phyloP scores from a whole-genome alignment of 2,797 vertebrate genomes.

The Neopelma chrysocephalum region DNA sequence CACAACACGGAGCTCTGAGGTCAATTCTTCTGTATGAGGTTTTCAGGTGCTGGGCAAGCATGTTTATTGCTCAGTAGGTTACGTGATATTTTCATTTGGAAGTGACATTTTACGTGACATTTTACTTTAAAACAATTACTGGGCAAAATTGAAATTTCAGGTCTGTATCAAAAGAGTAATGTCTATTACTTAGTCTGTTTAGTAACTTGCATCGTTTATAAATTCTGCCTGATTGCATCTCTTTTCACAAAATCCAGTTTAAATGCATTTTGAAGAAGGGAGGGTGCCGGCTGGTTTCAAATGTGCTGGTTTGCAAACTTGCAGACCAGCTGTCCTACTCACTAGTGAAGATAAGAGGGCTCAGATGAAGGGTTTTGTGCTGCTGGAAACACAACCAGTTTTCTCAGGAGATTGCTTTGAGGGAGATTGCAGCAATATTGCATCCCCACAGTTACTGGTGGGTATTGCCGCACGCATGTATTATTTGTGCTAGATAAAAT shows the following conservation, averaged over 20 bases:
- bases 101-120: constrained; percentile 12
- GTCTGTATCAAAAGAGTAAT: not conserved
- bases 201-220: not conserved
- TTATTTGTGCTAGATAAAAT: constrained; percentile 62
- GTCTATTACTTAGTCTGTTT: not conserved
- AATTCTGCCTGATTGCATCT: not conserved
- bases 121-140: constrained; percentile 35
- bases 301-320: constrained; percentile 30
- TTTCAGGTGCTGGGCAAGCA: not conserved
- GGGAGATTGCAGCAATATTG: constrained; percentile 37
- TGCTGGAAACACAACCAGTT: constrained; percentile 28
- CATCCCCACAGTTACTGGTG: constrained; percentile 17
- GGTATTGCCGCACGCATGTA: not conserved
- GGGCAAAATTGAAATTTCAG: not conserved
- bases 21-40: not conserved
- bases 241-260: constrained; percentile 14
- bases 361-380: constrained; percentile 43
- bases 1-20: not conserved
- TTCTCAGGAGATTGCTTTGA: constrained; percentile 56
- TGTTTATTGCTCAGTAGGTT: not conserved
- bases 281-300: constrained; percentile 5
- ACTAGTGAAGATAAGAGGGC: constrained; percentile 28
- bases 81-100: not conserved
- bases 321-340: constrained; percentile 42
- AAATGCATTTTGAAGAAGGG: constrained; percentile 2